Percentiles rank a stretch among this genome's conserved stretches.
These are phyloP conservation scores for Pipa parva DNA, from an alignment of 2,113 vertebrate species.

Conservation along the genomic window DNA sequence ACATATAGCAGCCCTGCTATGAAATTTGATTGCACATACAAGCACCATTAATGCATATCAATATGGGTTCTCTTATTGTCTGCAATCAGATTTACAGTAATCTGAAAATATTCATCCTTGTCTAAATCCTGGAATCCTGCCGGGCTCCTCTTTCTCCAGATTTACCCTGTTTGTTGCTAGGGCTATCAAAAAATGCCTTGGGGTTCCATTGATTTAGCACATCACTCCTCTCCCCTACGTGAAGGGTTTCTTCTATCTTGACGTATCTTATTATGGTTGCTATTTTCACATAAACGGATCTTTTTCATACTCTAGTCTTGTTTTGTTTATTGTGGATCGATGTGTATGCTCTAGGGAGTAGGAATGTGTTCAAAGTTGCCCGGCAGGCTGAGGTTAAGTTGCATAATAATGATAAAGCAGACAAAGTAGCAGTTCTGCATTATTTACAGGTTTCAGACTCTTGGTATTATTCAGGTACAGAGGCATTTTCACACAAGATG, in stretches of 20 bases:
- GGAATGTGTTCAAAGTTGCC: slow-evolving; percentile 8
- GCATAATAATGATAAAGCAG: slow-evolving; percentile 13
- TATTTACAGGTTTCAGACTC: slow-evolving; percentile 10
- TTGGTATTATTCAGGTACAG: neutral
- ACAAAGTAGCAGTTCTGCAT: neutral
- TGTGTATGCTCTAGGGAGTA: slow-evolving; percentile 12
- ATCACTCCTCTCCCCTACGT: neutral
- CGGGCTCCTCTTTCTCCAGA: neutral
- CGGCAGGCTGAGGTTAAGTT: slow-evolving; percentile 20
- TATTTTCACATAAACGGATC: slow-evolving; percentile 28
- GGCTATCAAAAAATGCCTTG: neutral
- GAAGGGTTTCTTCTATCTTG: slow-evolving; percentile 20
- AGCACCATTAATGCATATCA: neutral
- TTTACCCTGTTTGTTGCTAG: too few species aligned
- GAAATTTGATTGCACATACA: too few species aligned
- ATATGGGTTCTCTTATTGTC: slow-evolving; percentile 1
- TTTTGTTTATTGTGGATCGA: slow-evolving; percentile 33
- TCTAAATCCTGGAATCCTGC: neutral
- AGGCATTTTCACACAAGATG: neutral
- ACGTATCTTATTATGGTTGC: slow-evolving; percentile 19
- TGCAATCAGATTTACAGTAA: neutral
- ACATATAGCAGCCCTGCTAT: neutral
- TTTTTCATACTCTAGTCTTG: slow-evolving; percentile 24
- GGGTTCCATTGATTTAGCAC: slow-evolving; percentile 3
- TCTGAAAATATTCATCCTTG: neutral